Percentiles rank a stretch among this genome's conserved stretches.
These are phyloP conservation scores for Acanthurus tractus DNA, from an alignment of 2,797 vertebrate genomes.

Conservation along the genomic window DNA sequence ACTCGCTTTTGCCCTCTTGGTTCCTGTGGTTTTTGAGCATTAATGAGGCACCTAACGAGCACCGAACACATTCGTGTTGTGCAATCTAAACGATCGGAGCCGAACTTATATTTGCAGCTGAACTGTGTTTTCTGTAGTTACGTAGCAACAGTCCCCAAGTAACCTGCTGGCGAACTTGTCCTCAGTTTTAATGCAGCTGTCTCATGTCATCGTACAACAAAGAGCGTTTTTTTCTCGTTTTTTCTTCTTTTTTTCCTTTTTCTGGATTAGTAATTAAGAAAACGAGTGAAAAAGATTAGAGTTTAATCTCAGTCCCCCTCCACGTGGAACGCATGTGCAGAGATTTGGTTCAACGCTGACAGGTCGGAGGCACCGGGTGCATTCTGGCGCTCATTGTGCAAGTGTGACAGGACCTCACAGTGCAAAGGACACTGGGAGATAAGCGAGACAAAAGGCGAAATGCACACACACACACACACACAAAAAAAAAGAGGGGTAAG, in stretches of 20 bases:
- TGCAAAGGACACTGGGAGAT: not conserved
- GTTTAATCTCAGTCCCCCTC: not conserved
- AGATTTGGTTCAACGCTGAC: slow-evolving; percentile 7
- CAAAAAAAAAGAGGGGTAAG: not conserved
- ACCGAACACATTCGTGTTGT: not conserved
- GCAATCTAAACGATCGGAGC: slow-evolving; percentile 13
- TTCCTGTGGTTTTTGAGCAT: slow-evolving; percentile 19
- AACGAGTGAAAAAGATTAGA: slow-evolving; percentile 3
- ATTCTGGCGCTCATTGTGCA: not conserved
- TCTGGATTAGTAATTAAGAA: slow-evolving; percentile 1
- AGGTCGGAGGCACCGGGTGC: not conserved
- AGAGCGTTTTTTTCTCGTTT: no score
- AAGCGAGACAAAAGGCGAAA: slow-evolving; percentile 16
- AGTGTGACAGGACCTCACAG: not conserved
- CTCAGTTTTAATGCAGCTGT: slow-evolving; percentile 26
- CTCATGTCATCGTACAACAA: slow-evolving; percentile 18
- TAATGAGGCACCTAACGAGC: slow-evolving; percentile 56
- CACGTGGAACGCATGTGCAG: not conserved
- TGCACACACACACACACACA: not conserved
- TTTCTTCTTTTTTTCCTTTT: no score
- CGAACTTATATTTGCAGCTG: slow-evolving; percentile 26
- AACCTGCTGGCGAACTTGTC: slow-evolving; percentile 21
- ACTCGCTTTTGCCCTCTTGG: not conserved
- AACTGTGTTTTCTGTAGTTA: slow-evolving; percentile 40
- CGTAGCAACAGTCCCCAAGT: slow-evolving; percentile 59